Base-by-base conservation (phyloP, 2,888 invertebrate species). In the Julus scanicus region DNA sequence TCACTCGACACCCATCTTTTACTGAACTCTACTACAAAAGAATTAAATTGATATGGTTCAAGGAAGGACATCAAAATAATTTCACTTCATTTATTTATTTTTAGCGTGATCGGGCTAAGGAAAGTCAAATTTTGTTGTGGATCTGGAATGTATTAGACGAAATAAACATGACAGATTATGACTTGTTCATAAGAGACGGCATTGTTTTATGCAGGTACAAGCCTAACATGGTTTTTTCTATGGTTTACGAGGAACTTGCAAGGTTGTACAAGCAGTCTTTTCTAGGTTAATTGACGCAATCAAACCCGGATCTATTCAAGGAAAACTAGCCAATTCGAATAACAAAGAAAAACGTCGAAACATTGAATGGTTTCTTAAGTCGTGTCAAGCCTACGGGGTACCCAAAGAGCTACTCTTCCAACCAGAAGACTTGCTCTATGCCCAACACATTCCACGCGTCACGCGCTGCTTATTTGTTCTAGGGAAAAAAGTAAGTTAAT, bases 71-170 rank as follows among this genome's bases (percentile, higher is more conserved):
- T n/a, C n/a, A n/a, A n/a, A 49, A 49, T 8, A 49, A 49, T 49
- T 49, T 49, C 49, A 49, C 49, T 49, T n/a, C n/a, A 17, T 63
- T 63, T n/a, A n/a, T 63, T n/a, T n/a, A n/a, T 20, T 80, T 88
- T 11, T 87, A 90, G 90, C 88, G 90, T 39, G 90, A 90, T 53
- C 86, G 89, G 39, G 90, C 90, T 0, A 90, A 90, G 85, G 91
- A 91, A 86, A 90, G 90, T 86, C 90, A 90, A 84, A 90, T 91
- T 44, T 86, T 91, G 11, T 53, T 91, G n/a, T 91, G 90, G 91
- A 90, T 91, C 11, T 91, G 90, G 90, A 90, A 90, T 71, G 88
- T 89, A 5, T 84, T 91, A 3, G 90, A 89, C 5, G 90, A 91
- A 89, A 90, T 90, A 17, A 90, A 90, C 48, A 89, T 88, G 37